Evolutionary conservation across 2,888 invertebrate genomes (phyloP).

Genomic region (Trichopria drosophilae): DNA sequence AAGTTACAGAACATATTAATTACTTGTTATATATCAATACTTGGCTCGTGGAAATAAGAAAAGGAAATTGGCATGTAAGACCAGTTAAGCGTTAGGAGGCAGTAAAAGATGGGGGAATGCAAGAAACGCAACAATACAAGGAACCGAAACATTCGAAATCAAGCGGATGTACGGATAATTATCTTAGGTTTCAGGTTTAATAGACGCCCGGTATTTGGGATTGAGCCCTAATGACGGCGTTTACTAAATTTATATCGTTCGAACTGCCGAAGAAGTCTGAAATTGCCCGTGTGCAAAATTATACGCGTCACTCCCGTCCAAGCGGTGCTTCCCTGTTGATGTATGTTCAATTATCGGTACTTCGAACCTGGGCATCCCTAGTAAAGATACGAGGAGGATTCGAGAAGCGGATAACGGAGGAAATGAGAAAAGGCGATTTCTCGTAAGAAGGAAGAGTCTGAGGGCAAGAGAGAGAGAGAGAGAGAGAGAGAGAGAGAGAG

Average conservation of each 20-base stretch:
- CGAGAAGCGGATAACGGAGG: constrained; percentile 33
- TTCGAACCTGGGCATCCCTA: constrained; percentile 30
- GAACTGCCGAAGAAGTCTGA: constrained; percentile 34
- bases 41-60: too few species aligned
- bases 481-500: too few species aligned
- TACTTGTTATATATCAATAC: too few species aligned
- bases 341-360: constrained; percentile 49
- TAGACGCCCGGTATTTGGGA: constrained; percentile 56
- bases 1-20: too few species aligned
- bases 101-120: too few species aligned
- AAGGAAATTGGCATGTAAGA: too few species aligned
- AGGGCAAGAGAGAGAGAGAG: constrained; percentile 10
- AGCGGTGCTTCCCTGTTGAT: constrained; percentile 37
- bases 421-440: constrained; percentile 12
- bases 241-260: constrained; percentile 54
- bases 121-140: constrained; percentile 50
- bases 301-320: constrained; percentile 30
- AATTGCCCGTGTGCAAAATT: constrained; percentile 46
- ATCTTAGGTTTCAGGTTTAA: constrained; percentile 55
- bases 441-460: constrained; percentile 29
- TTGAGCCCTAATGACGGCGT: constrained; percentile 55
- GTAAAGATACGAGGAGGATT: constrained; percentile 20
- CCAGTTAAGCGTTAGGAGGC: too few species aligned
- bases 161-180: constrained; percentile 52
- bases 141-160: too few species aligned